Evolutionary conservation across 2,113 vertebrate species (phyloP).

Genomic region (Shinisaurus crocodilurus): DNA sequence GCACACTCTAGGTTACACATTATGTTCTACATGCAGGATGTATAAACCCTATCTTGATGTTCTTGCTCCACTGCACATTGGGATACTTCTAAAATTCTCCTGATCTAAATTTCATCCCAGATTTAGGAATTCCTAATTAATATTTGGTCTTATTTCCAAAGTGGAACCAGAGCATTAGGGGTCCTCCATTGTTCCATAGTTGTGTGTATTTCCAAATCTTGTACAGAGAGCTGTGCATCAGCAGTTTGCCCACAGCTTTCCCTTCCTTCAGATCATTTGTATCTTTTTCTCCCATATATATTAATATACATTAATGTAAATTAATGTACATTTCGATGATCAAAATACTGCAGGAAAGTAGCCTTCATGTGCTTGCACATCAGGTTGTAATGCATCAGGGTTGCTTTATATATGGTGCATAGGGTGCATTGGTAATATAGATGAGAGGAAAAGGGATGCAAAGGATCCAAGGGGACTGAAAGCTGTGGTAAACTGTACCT

Average conservation of each 20-base stretch:
- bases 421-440: too few species aligned
- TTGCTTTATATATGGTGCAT: too few species aligned
- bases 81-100: neutral
- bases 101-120: neutral
- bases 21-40: neutral
- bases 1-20: neutral
- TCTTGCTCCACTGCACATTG: neutral
- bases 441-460: too few species aligned
- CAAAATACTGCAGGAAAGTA: too few species aligned
- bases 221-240: neutral
- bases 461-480: too few species aligned
- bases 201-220: neutral
- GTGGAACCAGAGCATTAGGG: neutral
- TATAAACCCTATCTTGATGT: neutral
- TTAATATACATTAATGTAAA: neutral
- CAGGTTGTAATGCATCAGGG: too few species aligned
- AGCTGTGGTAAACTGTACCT: too few species aligned
- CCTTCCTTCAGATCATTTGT: neutral
- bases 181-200: neutral
- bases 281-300: neutral
- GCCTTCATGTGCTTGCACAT: too few species aligned
- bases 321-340: neutral
- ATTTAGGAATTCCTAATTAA: neutral
- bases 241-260: neutral
- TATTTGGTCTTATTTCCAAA: neutral